These are phyloP conservation scores for Amphipyra tragopoginis DNA, from an alignment of 2,888 invertebrate species.

Conservation along the genomic window DNA sequence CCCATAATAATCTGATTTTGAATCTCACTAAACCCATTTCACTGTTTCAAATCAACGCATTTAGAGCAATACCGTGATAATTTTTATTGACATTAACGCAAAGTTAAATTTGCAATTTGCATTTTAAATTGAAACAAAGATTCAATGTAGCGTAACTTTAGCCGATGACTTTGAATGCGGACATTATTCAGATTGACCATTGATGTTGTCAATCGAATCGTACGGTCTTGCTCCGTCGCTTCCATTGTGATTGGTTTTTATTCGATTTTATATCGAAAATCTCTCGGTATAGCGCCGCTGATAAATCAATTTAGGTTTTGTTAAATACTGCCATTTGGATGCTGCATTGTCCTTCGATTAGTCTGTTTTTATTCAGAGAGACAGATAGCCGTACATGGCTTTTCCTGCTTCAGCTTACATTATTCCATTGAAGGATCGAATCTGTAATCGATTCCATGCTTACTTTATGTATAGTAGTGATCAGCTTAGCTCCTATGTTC, in stretches of 20 bases:
- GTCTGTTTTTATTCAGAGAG: no score
- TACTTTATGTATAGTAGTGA: no score
- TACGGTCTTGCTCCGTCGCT: constrained; percentile 48
- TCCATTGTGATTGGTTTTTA: constrained; percentile 51
- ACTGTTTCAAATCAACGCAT: not conserved
- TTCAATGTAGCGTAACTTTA: constrained; percentile 49
- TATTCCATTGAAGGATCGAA: no score
- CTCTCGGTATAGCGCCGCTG: constrained; percentile 23
- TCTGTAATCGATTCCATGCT: no score
- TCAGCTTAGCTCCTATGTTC: no score
- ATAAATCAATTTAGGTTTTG: constrained; percentile 41
- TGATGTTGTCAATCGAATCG: constrained; percentile 55
- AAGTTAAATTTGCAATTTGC: constrained; percentile 31
- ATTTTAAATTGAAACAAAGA: constrained; percentile 39
- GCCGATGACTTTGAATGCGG: constrained; percentile 49
- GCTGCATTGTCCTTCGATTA: not conserved
- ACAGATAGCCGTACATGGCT: no score
- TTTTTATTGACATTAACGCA: not conserved
- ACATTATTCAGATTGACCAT: constrained; percentile 53
- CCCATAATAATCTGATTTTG: no score
- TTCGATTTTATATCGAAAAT: constrained; percentile 43
- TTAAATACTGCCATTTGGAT: constrained; percentile 7
- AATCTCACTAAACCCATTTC: not conserved
- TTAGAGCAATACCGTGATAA: constrained; percentile 5
- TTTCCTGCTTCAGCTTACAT: no score